phyloP scores from a whole-genome alignment of 2,113 vertebrate species.

The Scatophagus argus region DNA sequence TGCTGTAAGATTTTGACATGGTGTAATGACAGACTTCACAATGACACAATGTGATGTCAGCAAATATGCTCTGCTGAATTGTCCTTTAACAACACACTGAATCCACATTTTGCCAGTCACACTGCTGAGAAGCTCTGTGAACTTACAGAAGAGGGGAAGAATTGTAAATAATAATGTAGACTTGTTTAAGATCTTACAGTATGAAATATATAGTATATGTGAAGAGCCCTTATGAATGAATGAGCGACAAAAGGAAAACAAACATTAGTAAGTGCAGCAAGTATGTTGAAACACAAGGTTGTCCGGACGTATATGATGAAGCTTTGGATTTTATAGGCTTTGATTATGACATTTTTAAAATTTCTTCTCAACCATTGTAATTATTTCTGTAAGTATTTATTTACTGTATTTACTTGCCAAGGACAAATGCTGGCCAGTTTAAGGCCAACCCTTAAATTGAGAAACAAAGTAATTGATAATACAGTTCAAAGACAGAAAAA shows the following conservation, averaged over 20 bases:
- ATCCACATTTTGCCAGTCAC: slow-evolving; percentile 1
- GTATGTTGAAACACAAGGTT: neutral
- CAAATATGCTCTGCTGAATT: slow-evolving; percentile 13
- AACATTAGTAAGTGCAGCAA: neutral
- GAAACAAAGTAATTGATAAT: slow-evolving; percentile 5
- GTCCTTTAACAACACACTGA: neutral
- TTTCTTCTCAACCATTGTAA: neutral
- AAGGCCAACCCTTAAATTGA: slow-evolving; percentile 9
- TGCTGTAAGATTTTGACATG: slow-evolving; percentile 12
- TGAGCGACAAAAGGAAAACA: neutral
- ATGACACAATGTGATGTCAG: too few relatives aligned
- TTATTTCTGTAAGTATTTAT: too few relatives aligned
- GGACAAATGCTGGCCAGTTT: neutral
- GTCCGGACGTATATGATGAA: too few relatives aligned
- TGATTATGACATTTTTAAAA: neutral
- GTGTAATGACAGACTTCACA: slow-evolving; percentile 1
- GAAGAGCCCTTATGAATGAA: neutral
- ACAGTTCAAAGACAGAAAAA: slow-evolving; percentile 1
- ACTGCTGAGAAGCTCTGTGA: slow-evolving; percentile 10
- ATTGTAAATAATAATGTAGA: neutral
- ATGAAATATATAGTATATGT: neutral
- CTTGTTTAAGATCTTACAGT: neutral
- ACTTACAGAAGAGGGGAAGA: neutral
- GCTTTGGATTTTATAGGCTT: neutral
- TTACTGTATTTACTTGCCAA: neutral